These are phyloP conservation scores for Steinernema scapterisci DNA, from an alignment of 2,888 invertebrate genomes.

Conservation along the genomic window DNA sequence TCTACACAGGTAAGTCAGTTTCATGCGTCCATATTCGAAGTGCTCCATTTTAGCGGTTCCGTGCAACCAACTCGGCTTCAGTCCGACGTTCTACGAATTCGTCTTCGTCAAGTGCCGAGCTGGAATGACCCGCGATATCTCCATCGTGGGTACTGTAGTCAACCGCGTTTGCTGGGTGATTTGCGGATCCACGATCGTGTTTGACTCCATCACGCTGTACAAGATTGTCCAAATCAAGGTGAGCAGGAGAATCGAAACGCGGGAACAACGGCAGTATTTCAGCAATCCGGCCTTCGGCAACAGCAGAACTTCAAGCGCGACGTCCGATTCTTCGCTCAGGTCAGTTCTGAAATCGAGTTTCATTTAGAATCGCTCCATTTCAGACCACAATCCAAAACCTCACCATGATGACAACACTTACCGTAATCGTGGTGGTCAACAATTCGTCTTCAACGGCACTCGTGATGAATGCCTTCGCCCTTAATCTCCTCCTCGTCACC, in stretches of 20 bases:
- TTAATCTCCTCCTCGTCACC: background rate
- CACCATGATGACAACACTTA: background rate
- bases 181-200: background rate
- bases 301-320: background rate
- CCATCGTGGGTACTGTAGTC: background rate
- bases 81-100: background rate
- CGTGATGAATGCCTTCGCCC: background rate
- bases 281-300: background rate
- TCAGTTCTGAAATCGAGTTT: background rate
- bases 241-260: too few species aligned
- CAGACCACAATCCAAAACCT: background rate
- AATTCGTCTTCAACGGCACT: background rate
- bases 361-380: too few species aligned
- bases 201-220: background rate
- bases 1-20: background rate
- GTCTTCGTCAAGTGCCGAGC: constrained; percentile 10
- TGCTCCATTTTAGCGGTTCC: background rate
- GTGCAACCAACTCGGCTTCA: constrained; percentile 19
- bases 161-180: background rate
- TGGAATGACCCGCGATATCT: background rate
- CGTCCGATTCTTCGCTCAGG: constrained; percentile 10
- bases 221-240: background rate
- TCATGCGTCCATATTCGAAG: background rate
- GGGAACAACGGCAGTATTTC: too few species aligned
- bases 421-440: background rate